These are phyloP conservation scores for Linepithema humile DNA, from an alignment of 1,140 invertebrate genomes.

Conservation along the genomic window DNA sequence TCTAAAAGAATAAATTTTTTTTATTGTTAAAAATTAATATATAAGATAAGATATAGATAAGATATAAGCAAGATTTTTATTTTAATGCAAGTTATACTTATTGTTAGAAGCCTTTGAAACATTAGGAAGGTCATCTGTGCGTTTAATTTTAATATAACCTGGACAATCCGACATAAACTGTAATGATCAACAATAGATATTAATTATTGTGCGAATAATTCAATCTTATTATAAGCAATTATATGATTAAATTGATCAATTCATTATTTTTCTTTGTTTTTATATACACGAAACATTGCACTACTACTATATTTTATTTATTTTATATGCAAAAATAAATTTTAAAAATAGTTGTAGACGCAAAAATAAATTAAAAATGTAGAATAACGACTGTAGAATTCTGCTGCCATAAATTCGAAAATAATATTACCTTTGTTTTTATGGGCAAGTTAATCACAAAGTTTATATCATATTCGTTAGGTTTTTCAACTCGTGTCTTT, in stretches of 20 bases:
- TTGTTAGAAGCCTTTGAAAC: too few species aligned
- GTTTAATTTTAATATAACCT: conserved; percentile 29
- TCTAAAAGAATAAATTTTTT: conserved; percentile 59
- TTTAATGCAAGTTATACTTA: conserved; percentile 1
- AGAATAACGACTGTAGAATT: too few species aligned
- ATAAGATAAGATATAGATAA: too few species aligned
- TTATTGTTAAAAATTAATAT: background rate
- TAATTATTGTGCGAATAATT: background rate
- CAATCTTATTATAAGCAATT: background rate
- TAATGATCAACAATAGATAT: conserved; percentile 59
- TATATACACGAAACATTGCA: too few species aligned
- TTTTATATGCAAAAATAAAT: too few species aligned
- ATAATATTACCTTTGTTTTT: conserved; percentile 73
- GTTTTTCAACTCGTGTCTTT: conserved; percentile 82
- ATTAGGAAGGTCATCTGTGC: too few species aligned
- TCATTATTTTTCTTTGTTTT: background rate
- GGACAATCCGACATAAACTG: conserved; percentile 23
- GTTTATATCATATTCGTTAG: conserved; percentile 86
- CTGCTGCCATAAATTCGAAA: background rate
- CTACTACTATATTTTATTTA: too few species aligned
- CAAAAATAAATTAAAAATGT: too few species aligned
- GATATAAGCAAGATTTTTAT: background rate
- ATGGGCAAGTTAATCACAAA: conserved; percentile 83
- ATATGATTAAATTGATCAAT: background rate
- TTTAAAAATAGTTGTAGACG: too few species aligned